Evolutionary conservation across 2,113 vertebrate genomes (phyloP), one percentile per base, ranked within the genome.

Genomic region (Castor canadensis): DNA sequence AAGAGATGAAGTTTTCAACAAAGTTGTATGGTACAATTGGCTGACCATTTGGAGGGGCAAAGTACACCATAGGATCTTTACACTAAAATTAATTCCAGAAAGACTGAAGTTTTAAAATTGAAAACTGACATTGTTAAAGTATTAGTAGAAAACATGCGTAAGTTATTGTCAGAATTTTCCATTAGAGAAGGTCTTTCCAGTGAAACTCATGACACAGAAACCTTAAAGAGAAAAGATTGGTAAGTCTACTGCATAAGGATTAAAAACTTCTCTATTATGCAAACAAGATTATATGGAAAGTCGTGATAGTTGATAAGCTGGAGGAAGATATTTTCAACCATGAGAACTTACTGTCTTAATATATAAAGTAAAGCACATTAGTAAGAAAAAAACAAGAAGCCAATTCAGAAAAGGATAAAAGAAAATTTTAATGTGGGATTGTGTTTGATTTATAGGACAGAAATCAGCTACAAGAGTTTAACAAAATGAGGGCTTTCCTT

Each of bases 31-130:
- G 45, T 60, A 8, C 30, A 73, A 11, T 60, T 87, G 52, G 17
- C 49, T 87, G 28, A 43, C 66, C 13, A 45, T 45, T 73, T 45
- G 45, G 30, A 19, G 13, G 30, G 20, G 15, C 16, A 73, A 60
- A 49, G 30, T 64, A 38, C 19, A 32, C 47, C 60, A 83, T 54
- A 90, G 40, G 20, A n/a, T 89, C 58, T 91, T 90, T 75, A 83
- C 5, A 60, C 1, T 19, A 87, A 83, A 95, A 64, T 77, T 87
- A 95, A 83, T 69, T 93, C n/a, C 38, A 81, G 71, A 77, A 58
- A 40, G 40, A 71, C n/a, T 81, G 8, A 93, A 71, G 35, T 93
- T 95, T 96, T 91, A 85, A 91, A 66, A 77, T 82, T 95, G 85
- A 91, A 88, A 84, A 24, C 32, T 77, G 15, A 71, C 67, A 58